These are phyloP conservation scores for Caenorhabditis japonica DNA, from an alignment of 2,888 invertebrate genomes.

Conservation along the genomic window DNA sequence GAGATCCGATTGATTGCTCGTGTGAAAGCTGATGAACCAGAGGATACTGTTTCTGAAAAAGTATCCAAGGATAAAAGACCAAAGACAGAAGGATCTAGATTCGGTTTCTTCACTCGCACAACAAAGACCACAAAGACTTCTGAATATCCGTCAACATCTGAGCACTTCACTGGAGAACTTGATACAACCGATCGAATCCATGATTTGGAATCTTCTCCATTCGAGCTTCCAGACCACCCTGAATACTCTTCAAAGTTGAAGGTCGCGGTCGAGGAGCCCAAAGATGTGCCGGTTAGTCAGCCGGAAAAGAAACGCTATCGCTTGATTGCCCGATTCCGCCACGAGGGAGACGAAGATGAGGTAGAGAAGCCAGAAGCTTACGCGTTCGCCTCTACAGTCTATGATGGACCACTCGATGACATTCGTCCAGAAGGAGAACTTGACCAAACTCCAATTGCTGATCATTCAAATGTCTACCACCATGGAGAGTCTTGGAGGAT, in stretches of 20 bases:
- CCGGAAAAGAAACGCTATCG: constrained; percentile 16
- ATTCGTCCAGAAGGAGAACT: constrained; percentile 31
- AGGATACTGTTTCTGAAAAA: constrained; percentile 1
- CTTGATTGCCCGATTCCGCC: constrained; percentile 40
- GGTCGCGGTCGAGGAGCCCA: neutral
- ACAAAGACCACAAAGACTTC: constrained; percentile 8
- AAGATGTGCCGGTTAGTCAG: constrained; percentile 11
- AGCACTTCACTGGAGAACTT: constrained; percentile 35
- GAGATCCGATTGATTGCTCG: constrained; percentile 47
- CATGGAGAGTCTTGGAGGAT: constrained; percentile 41
- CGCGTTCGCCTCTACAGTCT: constrained; percentile 16
- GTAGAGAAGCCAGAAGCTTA: constrained; percentile 43
- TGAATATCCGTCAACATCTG: constrained; percentile 30
- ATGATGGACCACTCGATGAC: constrained; percentile 48
- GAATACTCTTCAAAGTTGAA: constrained; percentile 15
- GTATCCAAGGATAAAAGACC: constrained; percentile 7
- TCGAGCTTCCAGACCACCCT: constrained; percentile 26
- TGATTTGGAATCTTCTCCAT: constrained; percentile 40
- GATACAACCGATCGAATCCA: constrained; percentile 23
- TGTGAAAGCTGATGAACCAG: constrained; percentile 23
- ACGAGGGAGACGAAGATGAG: constrained; percentile 57
- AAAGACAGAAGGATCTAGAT: constrained; percentile 19
- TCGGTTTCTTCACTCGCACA: constrained; percentile 34
- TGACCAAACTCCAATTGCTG: constrained; percentile 31
- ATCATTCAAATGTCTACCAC: constrained; percentile 41